Evolutionary conservation across 2,113 vertebrate species (phyloP).

Genomic region (Nerophis ophidion): DNA sequence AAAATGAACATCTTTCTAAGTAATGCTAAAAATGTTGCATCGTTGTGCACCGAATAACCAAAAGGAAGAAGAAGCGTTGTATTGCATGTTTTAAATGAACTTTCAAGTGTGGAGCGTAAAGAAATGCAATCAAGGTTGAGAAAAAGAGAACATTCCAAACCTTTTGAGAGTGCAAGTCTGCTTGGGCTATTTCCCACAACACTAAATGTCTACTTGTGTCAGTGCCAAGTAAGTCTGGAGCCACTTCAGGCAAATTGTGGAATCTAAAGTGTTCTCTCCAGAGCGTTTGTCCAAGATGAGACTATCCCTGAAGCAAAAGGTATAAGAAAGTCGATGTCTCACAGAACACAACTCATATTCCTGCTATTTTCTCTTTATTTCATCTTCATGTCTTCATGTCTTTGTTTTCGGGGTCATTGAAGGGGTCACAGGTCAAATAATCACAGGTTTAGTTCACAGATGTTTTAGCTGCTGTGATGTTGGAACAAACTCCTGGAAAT

Average conservation of each 20-base stretch:
- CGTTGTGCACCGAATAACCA: too few relatives aligned
- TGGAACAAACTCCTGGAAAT: background rate
- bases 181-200: constrained; percentile 28
- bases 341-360: background rate
- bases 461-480: too few relatives aligned
- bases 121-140: background rate
- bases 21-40: too few relatives aligned
- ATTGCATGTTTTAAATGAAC: background rate
- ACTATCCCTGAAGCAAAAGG: constrained; percentile 21
- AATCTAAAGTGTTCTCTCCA: constrained; percentile 42
- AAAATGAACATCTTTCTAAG: too few relatives aligned
- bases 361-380: constrained; percentile 14
- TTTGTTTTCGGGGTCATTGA: constrained; percentile 46
- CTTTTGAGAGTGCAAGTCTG: constrained; percentile 34
- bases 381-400: constrained; percentile 5
- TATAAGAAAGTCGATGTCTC: constrained; percentile 19
- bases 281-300: constrained; percentile 10
- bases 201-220: constrained; percentile 24
- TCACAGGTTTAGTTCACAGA: constrained; percentile 21
- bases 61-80: too few relatives aligned
- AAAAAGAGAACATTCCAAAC: constrained; percentile 26
- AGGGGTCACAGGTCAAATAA: constrained; percentile 26
- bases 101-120: background rate
- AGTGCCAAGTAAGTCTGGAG: constrained; percentile 22
- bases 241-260: constrained; percentile 26